Percentiles rank a stretch among this genome's conserved stretches.
Conservation (phyloP, 92 coral and sea anemone genomes). For the Bergia sp. region DNA sequence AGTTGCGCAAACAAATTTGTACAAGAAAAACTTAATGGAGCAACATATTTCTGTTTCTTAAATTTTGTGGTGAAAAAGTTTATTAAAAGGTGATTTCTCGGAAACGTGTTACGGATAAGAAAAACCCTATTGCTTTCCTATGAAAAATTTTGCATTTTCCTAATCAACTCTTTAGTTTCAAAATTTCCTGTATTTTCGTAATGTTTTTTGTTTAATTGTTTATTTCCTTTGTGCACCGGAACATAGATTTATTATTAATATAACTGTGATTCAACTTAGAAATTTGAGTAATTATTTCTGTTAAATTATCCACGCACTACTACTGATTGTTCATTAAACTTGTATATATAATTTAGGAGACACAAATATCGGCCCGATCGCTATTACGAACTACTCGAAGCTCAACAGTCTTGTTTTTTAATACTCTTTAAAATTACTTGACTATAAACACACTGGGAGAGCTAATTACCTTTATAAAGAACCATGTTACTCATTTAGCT, state of each 20-base stretch:
- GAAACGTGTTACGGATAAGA: neutral
- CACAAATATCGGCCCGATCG: neutral
- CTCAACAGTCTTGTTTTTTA: neutral
- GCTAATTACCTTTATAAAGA: neutral
- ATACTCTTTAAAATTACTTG: neutral
- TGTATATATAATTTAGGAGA: no score
- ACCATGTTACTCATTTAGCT: neutral
- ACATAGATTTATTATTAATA: neutral
- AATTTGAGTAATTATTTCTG: neutral
- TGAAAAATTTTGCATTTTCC: neutral
- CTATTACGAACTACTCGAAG: neutral
- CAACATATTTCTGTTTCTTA: neutral
- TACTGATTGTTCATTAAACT: neutral
- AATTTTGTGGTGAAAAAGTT: neutral
- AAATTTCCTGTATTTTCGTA: neutral
- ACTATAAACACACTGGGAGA: neutral
- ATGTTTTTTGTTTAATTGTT: neutral
- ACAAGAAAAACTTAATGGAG: neutral
- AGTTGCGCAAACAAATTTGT: neutral
- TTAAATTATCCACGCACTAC: neutral
- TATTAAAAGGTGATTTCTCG: neutral
- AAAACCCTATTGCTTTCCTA: neutral
- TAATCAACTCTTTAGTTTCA: neutral
- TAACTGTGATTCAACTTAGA: neutral
- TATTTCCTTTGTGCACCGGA: conserved; percentile 18